Evolutionary conservation across 2,797 vertebrate species (phyloP).

Genomic region (Lagodon rhomboides): DNA sequence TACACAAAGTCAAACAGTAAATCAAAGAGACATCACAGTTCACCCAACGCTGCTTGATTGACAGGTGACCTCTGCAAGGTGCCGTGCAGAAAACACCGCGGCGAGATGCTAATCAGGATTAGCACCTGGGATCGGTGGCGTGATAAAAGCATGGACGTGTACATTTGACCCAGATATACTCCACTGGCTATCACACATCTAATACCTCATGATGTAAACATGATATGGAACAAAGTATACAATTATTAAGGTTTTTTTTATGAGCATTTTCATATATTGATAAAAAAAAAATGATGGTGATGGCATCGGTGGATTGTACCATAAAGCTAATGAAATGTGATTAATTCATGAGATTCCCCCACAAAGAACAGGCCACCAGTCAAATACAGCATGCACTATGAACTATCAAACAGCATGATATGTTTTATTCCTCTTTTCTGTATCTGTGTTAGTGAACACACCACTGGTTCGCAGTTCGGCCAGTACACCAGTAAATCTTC

Average conservation of each 20-base stretch:
- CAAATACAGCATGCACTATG: background rate
- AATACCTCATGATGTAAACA: background rate
- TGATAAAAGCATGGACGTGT: conserved; percentile 37
- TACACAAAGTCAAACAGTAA: conserved; percentile 45
- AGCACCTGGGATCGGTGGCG: conserved; percentile 47
- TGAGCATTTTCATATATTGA: background rate
- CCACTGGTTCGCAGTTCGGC: conserved; percentile 1
- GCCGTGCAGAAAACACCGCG: conserved; percentile 36
- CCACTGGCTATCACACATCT: background rate
- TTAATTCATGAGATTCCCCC: background rate
- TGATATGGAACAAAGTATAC: background rate
- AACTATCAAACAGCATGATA: background rate
- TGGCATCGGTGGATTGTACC: background rate
- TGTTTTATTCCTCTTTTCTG: background rate
- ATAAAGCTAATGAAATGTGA: background rate
- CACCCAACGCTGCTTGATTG: conserved; percentile 51
- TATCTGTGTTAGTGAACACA: background rate
- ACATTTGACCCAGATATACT: conserved; percentile 13
- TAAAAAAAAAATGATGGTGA: background rate
- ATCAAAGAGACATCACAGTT: conserved; percentile 48
- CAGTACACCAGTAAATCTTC: background rate
- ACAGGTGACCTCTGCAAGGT: conserved; percentile 65
- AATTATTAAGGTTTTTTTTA: conserved; percentile 1
- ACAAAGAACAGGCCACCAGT: background rate
- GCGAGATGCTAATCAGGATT: conserved; percentile 69